phyloP scores from a whole-genome alignment of 2,797 vertebrate genomes.

The Remorina albescens region DNA sequence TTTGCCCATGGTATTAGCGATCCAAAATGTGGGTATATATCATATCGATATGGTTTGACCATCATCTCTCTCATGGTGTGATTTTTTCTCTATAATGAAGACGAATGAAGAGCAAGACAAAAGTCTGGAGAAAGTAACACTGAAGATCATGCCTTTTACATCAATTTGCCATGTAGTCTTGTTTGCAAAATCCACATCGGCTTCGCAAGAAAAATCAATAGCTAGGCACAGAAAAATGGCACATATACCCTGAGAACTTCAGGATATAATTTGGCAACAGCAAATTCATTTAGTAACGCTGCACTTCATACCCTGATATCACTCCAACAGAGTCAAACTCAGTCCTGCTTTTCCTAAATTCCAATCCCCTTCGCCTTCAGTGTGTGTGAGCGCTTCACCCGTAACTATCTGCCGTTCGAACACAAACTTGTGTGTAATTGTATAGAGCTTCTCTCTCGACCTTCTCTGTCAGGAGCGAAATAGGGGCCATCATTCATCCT shows the following conservation, averaged over 20 bases:
- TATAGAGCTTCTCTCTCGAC: constrained; percentile 82
- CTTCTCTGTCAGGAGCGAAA: constrained; percentile 86
- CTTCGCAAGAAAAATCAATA: constrained; percentile 52
- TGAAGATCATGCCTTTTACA: constrained; percentile 34
- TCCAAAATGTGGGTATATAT: constrained; percentile 1
- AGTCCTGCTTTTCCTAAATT: constrained; percentile 41
- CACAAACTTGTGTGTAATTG: constrained; percentile 81
- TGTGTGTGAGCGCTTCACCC: constrained; percentile 58
- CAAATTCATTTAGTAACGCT: constrained; percentile 65
- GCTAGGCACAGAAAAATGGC: constrained; percentile 23
- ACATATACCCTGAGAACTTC: constrained; percentile 38
- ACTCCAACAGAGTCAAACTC: constrained; percentile 39
- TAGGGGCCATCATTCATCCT: constrained; percentile 85
- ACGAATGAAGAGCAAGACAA: constrained; percentile 30
- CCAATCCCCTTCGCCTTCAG: constrained; percentile 39
- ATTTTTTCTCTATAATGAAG: constrained; percentile 30
- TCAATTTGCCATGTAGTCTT: constrained; percentile 35
- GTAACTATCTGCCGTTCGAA: constrained; percentile 72
- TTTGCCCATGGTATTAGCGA: constrained; percentile 14
- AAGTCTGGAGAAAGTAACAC: constrained; percentile 3
- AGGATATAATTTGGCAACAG: constrained; percentile 58
- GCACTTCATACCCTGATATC: constrained; percentile 53
- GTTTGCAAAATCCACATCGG: constrained; percentile 49
- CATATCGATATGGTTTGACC: background rate
- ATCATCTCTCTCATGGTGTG: constrained; percentile 14